Base-by-base conservation (phyloP, 2,888 invertebrate species). In the Proisotoma minuta region DNA sequence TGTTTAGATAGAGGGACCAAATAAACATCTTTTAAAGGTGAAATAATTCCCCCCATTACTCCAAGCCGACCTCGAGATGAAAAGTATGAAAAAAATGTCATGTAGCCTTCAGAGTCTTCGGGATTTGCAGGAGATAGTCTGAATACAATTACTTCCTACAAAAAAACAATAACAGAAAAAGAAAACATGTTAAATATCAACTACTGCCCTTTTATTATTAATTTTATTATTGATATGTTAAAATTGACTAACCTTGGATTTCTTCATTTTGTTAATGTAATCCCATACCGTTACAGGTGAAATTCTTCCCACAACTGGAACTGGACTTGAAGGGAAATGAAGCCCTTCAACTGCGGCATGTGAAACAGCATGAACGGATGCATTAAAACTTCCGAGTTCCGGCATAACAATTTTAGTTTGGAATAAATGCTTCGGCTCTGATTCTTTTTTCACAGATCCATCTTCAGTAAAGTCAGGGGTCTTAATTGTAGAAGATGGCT, bases 1-100 rank as follows among this genome's bases (percentile, higher is more conserved):
- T 84, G 85, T 65, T 87, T 85, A 0, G 89, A 85, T 67, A 95
- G 79, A 0, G 96, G 95, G 75, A 93, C 84, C 66, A 96, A 87
- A 78, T 96, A 96, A 77, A 96, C 91, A 78, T 96, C 96, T 78
- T 96, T 95, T 57, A 96, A 87, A 62, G 86, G 84, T 57, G 86
- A 86, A 48, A 66, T 70, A 4, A 84, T 82, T 63, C 87, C 87
- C 66, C 89, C 91, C 39, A 95, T 87, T 3, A 96, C 95, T 1
- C 94, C 81, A 70, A 80, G 79, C 23, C 81, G 74, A 56, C 76
- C 61, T 22, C 93, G 84, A 76, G 87, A 88, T 76, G 89, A 89
- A 58, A 97, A 82, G 79, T 96, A 96, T 72, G 88, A 88, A 77
- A 92, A 96, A 59, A 96, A 81, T 23, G 88, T 87, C 68, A 88